phyloP scores from a whole-genome alignment of 2,888 invertebrate genomes.

The Chymomyza amoena region DNA sequence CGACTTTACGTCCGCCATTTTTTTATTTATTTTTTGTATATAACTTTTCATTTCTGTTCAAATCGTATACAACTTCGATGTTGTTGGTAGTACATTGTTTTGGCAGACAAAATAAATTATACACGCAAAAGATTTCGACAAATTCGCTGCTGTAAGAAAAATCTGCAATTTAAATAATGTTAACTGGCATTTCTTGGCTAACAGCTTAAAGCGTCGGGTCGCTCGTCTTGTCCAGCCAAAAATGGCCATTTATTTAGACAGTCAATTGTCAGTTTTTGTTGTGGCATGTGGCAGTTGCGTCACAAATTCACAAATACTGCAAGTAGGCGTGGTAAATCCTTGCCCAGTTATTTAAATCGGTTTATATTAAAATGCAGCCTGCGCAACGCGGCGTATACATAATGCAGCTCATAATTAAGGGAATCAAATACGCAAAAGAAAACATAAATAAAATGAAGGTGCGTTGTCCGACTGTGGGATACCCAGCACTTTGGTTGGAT shows the following conservation, averaged over 20 bases:
- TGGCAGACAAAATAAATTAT: conserved; percentile 55
- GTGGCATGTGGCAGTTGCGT: neutral
- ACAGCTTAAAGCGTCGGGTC: conserved; percentile 35
- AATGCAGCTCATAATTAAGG: conserved; percentile 1
- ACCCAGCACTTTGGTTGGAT: no score
- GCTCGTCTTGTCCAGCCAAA: conserved; percentile 6
- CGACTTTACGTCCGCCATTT: no score
- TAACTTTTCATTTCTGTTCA: conserved; percentile 1
- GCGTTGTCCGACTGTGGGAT: no score
- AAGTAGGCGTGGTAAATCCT: neutral
- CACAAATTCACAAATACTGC: neutral
- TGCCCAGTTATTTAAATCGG: neutral
- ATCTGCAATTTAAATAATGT: conserved; percentile 69
- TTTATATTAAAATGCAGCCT: conserved; percentile 18
- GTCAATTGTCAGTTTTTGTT: neutral
- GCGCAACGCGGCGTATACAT: conserved; percentile 14
- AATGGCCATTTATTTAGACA: conserved; percentile 12
- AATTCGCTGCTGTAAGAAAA: conserved; percentile 46
- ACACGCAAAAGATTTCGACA: conserved; percentile 59
- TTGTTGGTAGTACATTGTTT: neutral
- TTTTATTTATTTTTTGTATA: neutral
- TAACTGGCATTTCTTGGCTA: conserved; percentile 54
- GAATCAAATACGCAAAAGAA: conserved; percentile 40
- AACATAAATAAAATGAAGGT: conserved; percentile 46
- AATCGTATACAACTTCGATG: neutral